Percentiles rank a stretch among this genome's conserved stretches.
phyloP scores from a whole-genome alignment of 2,888 invertebrate species.

The Azorinus chamasolen region DNA sequence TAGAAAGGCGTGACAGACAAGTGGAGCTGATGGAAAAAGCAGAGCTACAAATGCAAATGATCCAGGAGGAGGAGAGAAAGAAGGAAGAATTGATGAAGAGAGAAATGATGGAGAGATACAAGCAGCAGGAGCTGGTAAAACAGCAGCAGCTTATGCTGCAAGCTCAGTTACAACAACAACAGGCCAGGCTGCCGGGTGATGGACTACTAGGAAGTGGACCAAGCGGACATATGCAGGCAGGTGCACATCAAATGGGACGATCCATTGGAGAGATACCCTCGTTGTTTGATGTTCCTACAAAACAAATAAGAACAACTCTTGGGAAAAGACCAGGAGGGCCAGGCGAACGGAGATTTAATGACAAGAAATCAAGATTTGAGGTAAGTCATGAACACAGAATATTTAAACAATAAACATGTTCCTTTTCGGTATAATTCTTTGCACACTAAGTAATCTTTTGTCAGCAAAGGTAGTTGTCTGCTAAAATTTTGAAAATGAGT shows the following conservation, averaged over 20 bases:
- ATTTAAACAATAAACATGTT: too few relatives aligned
- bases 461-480: too few relatives aligned
- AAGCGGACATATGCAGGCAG: conserved; percentile 16
- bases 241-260: neutral
- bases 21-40: conserved; percentile 44
- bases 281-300: conserved; percentile 41
- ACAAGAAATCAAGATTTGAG: conserved; percentile 38
- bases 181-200: conserved; percentile 10
- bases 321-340: conserved; percentile 32
- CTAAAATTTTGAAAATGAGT: too few relatives aligned
- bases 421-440: too few relatives aligned
- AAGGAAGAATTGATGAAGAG: conserved; percentile 3
- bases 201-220: conserved; percentile 36
- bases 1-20: conserved; percentile 16
- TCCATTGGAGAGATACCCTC: conserved; percentile 35
- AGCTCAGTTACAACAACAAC: conserved; percentile 22
- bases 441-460: too few relatives aligned
- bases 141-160: conserved; percentile 23
- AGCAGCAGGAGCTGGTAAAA: conserved; percentile 23
- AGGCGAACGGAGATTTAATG: conserved; percentile 8
- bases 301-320: conserved; percentile 11
- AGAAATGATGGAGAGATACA: conserved; percentile 13
- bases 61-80: conserved; percentile 28
- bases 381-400: conserved; percentile 25
- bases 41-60: conserved; percentile 42